Base-by-base conservation (phyloP, 1,140 invertebrate species). In the Sarcophaga bullata region DNA sequence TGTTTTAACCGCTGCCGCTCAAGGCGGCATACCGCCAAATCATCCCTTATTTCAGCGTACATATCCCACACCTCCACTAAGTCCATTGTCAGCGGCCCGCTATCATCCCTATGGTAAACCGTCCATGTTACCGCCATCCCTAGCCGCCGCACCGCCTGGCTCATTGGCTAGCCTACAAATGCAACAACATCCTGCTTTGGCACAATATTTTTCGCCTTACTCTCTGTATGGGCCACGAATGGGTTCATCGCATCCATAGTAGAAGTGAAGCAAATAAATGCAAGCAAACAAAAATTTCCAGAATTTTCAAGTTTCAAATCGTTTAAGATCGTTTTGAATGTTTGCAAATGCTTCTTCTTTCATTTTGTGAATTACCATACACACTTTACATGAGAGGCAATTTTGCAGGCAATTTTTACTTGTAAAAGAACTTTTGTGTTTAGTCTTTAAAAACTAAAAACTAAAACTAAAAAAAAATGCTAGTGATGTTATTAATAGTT, bases 101-200 rank as follows among this genome's bases (percentile, higher is more conserved):
- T 97, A 97, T 90, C 96, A 97, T 91, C 96, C 96, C 0, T 97
- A 98, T 88, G 94, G 94, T 49, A 96, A 96, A 90, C 94, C 95
- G 2, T 93, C 94, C 84, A 89, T 94, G 86, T 87, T 93, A 84
- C 90, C 90, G 47, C 87, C 88, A 48, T 87, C 87, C 8, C 47
- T 90, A 80, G 83, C 58, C 0, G 85, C 82, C 10, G 75, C 75
- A 17, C 87, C 86, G 85, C 91, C 92, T 83, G 89, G 94, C 81
- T 89, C 93, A 82, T 86, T 94, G 85, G 89, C 93, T 86, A 92
- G 92, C 37, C 86, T 92, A 46, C 92, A 93, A 62, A 93, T 94
- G 84, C 93, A 94, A 25, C 92, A 93, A 58, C 93, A 94, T 89
- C 93, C 93, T 25, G 94, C 92, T 68, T 91, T 94, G 85, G 93